Evolutionary conservation across 2,888 invertebrate genomes (phyloP).

Genomic region (Lobophora halterata): DNA sequence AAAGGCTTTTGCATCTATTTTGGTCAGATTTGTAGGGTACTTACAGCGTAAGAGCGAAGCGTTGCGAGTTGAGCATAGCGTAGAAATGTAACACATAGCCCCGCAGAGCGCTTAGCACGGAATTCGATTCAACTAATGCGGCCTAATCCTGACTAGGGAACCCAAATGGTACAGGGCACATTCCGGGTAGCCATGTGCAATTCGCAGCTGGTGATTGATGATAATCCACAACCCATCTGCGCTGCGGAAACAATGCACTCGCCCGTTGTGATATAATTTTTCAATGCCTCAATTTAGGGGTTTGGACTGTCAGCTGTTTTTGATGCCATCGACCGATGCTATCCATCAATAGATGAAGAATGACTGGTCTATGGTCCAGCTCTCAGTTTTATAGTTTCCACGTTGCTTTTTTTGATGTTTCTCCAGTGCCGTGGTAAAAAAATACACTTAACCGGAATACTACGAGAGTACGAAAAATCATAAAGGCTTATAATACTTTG

Average conservation of each 20-base stretch:
- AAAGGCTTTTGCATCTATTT: no score
- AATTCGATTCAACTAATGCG: slow-evolving; percentile 78
- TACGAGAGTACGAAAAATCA: no score
- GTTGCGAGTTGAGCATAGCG: slow-evolving; percentile 1
- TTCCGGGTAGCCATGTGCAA: slow-evolving; percentile 71
- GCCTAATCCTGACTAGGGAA: slow-evolving; percentile 69
- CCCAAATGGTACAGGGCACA: slow-evolving; percentile 57
- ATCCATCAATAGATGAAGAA: slow-evolving; percentile 17
- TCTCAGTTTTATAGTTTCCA: not conserved
- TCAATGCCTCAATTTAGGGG: slow-evolving; percentile 29
- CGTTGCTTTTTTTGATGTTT: not conserved
- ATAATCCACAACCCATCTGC: slow-evolving; percentile 66
- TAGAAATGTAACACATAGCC: slow-evolving; percentile 59
- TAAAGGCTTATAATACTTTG: slow-evolving; percentile 30
- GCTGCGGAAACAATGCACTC: slow-evolving; percentile 53
- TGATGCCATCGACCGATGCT: slow-evolving; percentile 5
- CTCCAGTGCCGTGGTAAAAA: no score
- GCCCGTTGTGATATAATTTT: slow-evolving; percentile 42
- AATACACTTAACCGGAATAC: no score
- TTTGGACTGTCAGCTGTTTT: slow-evolving; percentile 18
- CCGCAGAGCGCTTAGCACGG: slow-evolving; percentile 72
- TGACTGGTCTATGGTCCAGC: not conserved
- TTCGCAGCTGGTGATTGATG: slow-evolving; percentile 74
- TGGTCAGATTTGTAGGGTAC: no score
- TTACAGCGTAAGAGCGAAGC: not conserved